A percentile compares a stretch with the other conserved stretches of the same genome.
Conservation (phyloP, 2,113 vertebrate species). For the Varanus komodoensis region DNA sequence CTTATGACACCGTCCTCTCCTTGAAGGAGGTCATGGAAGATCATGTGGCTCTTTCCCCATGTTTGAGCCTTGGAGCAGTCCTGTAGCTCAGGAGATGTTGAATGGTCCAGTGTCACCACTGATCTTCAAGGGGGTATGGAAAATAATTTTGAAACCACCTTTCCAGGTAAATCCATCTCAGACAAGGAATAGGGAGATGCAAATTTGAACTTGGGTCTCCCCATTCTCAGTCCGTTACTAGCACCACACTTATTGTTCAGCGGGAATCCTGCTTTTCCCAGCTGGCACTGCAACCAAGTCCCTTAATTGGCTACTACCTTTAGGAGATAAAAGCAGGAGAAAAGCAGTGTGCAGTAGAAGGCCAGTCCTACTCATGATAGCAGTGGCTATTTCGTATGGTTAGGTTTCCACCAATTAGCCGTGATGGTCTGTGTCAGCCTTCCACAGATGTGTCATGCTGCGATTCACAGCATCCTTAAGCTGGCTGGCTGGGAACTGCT, state of each 20-base stretch:
- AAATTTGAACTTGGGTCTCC: neutral
- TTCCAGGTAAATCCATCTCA: neutral
- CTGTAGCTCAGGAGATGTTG: neutral
- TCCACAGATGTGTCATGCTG: no score
- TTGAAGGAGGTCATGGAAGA: neutral
- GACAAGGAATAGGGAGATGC: neutral
- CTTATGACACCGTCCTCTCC: neutral
- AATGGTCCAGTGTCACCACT: neutral
- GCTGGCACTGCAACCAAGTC: neutral
- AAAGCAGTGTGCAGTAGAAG: neutral
- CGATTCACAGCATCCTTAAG: no score
- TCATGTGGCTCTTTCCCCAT: neutral
- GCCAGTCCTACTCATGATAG: neutral
- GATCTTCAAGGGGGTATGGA: neutral
- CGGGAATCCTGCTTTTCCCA: neutral
- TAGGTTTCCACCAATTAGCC: neutral
- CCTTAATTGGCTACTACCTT: neutral
- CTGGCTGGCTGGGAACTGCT: no score
- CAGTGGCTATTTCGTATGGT: neutral
- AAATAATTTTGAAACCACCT: neutral
- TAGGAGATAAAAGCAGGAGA: neutral
- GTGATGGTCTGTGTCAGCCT: neutral
- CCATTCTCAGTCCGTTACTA: neutral
- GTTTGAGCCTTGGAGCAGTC: neutral
- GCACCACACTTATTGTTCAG: neutral